Conservation (phyloP, 1,140 invertebrate genomes). For the Lordiphosa mommai region DNA sequence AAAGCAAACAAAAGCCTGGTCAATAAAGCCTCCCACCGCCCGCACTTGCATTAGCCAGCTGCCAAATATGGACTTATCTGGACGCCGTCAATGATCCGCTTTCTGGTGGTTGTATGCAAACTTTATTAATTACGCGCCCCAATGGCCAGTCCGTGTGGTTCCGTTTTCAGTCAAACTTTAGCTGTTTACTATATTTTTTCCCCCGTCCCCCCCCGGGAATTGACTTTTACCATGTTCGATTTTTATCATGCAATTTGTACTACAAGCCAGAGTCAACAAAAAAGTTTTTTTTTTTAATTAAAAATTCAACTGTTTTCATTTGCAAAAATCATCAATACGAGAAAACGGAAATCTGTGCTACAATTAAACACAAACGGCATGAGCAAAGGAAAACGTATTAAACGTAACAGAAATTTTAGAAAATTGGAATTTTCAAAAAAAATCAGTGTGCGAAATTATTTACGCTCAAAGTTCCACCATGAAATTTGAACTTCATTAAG, state of each 20-base stretch:
- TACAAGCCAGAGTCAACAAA: conserved; percentile 32
- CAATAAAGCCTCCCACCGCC: too few species aligned
- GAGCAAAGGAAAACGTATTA: too few species aligned
- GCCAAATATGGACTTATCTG: too few species aligned
- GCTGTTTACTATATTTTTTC: conserved; percentile 33
- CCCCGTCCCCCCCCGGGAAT: background rate
- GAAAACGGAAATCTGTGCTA: too few species aligned
- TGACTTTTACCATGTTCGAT: conserved; percentile 9
- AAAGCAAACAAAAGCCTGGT: too few species aligned
- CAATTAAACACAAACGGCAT: background rate
- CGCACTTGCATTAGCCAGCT: too few species aligned
- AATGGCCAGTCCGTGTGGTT: conserved; percentile 23
- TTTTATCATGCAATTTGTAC: conserved; percentile 2
- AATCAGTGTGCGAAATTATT: too few species aligned
- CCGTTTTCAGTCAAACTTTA: conserved; percentile 25
- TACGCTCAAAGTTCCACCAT: too few species aligned
- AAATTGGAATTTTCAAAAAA: too few species aligned
- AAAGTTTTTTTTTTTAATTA: conserved; percentile 48
- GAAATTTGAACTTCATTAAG: too few species aligned
- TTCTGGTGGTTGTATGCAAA: conserved; percentile 41
- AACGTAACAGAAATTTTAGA: too few species aligned
- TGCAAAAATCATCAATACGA: conserved; percentile 5
- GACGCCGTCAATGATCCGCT: too few species aligned
- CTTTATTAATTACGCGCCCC: conserved; percentile 68
- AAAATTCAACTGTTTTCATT: conserved; percentile 39